Evolutionary conservation across 2,113 vertebrate genomes (phyloP), one percentile per base, ranked within the genome.

Genomic region (Circaetus cinerascens): DNA sequence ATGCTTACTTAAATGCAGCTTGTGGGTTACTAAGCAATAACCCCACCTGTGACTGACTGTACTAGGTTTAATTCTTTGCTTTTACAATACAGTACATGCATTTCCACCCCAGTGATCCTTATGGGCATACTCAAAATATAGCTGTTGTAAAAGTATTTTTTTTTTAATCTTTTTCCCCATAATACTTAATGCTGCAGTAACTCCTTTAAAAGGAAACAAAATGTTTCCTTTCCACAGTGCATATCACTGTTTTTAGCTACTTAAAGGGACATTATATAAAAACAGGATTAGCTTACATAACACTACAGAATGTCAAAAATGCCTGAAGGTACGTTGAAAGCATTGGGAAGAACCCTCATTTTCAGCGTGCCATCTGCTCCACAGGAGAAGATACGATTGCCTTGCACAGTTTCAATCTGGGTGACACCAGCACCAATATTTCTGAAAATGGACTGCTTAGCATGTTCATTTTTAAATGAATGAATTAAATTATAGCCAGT

Each of bases 381-480:
- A 64, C 99, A 99, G 97, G 99, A 99, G 98, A 99, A 99, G 98
- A 99, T 98, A 66, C 99, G 99, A 94, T 98, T 99, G 53, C 98
- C 98, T 20, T 99, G 99, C 57, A 98, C 97, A 14, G 99, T 99
- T 97, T 99, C 99, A 68, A 99, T 99, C 97, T 99, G 98, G 98
- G 99, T 99, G 91, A 99, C 99, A 4, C 99, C 99, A 15, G 99
- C 99, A 40, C 99, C 99, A 19, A 99, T 99, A 97, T 99, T 99
- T 84, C 99, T 98, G 98, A 99, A 99, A 97, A 99, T 99, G 87
- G 99, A 99, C 98, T 99, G 99, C 95, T 99, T 99, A 79, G 99
- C 98, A 9, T 99, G 99, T 81, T 99, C 99, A 0, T 96, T 99
- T 98, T 99, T 99, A 90, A 99, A 99, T 1, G 99, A 99, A 97